Conservation (phyloP, 1,140 invertebrate species). For the Calliopsis andreniformis region DNA sequence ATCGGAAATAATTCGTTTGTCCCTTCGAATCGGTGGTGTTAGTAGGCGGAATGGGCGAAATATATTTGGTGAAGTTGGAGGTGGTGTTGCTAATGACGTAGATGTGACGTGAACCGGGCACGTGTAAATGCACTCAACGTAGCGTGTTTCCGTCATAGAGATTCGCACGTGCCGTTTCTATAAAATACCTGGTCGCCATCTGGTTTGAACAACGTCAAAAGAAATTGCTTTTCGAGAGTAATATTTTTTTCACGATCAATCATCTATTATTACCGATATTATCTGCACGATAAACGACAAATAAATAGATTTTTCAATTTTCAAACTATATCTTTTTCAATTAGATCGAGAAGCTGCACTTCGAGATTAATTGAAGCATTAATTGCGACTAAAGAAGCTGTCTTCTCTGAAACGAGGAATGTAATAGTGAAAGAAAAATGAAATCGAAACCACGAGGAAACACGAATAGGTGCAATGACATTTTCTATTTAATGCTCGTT, state of each 20-base stretch:
- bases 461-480: background rate
- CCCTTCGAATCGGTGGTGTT: background rate
- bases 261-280: too few relatives aligned
- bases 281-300: too few relatives aligned
- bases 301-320: too few relatives aligned
- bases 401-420: background rate
- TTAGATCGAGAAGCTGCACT: too few relatives aligned
- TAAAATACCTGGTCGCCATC: background rate
- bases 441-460: too few relatives aligned
- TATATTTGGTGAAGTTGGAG: constrained; percentile 9
- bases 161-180: constrained; percentile 3
- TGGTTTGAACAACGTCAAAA: too few relatives aligned
- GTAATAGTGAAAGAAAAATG: background rate
- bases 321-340: too few relatives aligned
- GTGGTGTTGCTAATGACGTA: constrained; percentile 21
- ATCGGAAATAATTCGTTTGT: background rate
- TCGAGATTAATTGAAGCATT: too few relatives aligned
- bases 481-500: constrained; percentile 17
- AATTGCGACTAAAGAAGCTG: too few relatives aligned
- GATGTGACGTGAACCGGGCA: constrained; percentile 20
- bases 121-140: constrained; percentile 27
- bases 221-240: too few relatives aligned
- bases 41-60: constrained; percentile 4
- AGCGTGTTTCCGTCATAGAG: constrained; percentile 1
- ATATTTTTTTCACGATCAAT: too few relatives aligned